Evolutionary conservation across 2,888 invertebrate genomes (phyloP).

Genomic region (Tachina lurida): DNA sequence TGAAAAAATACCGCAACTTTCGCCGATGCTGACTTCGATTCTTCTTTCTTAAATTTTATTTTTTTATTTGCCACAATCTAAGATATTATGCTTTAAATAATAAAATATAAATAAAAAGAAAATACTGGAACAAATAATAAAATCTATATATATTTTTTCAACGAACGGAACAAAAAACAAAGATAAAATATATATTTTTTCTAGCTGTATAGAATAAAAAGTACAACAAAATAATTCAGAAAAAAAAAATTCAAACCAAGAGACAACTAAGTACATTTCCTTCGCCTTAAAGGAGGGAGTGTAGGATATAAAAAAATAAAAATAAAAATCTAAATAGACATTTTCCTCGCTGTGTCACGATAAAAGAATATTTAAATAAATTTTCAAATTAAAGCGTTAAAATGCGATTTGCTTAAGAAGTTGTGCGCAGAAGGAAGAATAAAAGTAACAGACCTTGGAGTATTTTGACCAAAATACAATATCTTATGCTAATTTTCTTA

Average conservation of each 20-base stretch:
- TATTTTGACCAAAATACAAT: conserved; percentile 61
- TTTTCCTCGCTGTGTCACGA: conserved; percentile 25
- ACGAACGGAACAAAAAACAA: conserved; percentile 28
- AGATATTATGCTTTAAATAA: conserved; percentile 68
- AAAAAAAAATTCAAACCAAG: conserved; percentile 35
- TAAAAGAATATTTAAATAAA: conserved; percentile 53
- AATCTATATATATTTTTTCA: not conserved
- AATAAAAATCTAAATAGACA: conserved; percentile 31
- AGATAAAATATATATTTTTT: conserved; percentile 62
- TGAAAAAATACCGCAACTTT: conserved; percentile 46
- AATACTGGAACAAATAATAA: conserved; percentile 31
- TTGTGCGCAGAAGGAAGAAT: not conserved
- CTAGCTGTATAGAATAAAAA: conserved; percentile 16
- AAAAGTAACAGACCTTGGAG: conserved; percentile 32
- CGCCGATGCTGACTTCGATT: conserved; percentile 41
- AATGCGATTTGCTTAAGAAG: conserved; percentile 15
- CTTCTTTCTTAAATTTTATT: not conserved
- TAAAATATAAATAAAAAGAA: conserved; percentile 44
- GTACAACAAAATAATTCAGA: conserved; percentile 23
- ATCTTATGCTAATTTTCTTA: conserved; percentile 62
- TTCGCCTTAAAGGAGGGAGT: not conserved
- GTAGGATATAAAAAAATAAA: not conserved
- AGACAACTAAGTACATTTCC: conserved; percentile 11
- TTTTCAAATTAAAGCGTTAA: conserved; percentile 62
- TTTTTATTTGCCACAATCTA: conserved; percentile 58